Evolutionary conservation across 1,140 invertebrate species (phyloP).

Genomic region (Diuraphis noxia): DNA sequence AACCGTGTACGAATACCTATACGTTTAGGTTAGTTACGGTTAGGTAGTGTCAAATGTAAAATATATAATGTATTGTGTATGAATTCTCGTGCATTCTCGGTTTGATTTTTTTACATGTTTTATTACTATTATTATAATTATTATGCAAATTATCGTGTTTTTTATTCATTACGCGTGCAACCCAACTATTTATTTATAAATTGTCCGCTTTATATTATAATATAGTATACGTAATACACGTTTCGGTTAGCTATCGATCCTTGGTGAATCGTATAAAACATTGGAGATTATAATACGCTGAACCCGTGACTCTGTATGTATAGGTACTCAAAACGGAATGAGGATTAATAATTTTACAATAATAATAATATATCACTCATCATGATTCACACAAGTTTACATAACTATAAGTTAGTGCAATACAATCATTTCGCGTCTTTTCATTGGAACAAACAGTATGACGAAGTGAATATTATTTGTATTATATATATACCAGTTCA

Average conservation of each 20-base stretch:
- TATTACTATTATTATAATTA: not conserved
- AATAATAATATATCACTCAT: not conserved
- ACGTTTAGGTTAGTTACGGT: too few species aligned
- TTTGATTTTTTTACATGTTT: not conserved
- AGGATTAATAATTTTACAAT: not conserved
- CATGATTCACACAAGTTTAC: not conserved
- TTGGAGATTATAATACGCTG: not conserved
- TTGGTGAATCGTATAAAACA: not conserved
- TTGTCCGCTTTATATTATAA: not conserved
- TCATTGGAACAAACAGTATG: not conserved
- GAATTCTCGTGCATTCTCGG: not conserved
- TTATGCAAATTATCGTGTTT: not conserved
- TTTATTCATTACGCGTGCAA: not conserved
- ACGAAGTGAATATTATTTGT: not conserved
- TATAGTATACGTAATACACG: too few species aligned
- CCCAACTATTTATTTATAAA: not conserved
- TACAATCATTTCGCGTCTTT: not conserved
- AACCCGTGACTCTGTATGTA: not conserved
- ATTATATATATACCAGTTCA: too few species aligned
- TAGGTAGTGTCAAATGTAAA: not conserved
- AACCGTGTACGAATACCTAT: not conserved
- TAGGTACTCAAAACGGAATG: not conserved
- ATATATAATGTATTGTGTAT: not conserved
- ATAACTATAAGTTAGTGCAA: not conserved
- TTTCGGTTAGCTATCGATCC: not conserved